Percentiles rank a stretch among this genome's conserved stretches.
phyloP scores from a whole-genome alignment of 2,113 vertebrate species.

The Nanorana parkeri region DNA sequence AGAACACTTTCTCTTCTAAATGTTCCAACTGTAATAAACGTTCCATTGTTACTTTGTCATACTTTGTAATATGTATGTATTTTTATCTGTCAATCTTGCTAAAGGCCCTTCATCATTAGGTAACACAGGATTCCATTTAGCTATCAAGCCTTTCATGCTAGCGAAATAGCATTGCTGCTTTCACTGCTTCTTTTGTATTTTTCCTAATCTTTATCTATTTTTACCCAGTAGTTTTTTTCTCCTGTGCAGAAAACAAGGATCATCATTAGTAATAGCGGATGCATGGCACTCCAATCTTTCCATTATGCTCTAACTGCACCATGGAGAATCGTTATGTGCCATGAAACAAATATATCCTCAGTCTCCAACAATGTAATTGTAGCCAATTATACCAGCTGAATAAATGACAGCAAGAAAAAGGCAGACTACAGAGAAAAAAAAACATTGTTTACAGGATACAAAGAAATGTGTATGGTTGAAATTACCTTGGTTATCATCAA shows the following conservation, averaged over 20 bases:
- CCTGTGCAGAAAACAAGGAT: constrained; percentile 5
- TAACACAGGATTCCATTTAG: neutral
- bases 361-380: neutral
- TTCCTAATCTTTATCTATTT: constrained; percentile 11
- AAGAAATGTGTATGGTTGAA: neutral
- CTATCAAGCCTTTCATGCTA: neutral
- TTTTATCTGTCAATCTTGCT: neutral
- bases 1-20: no score
- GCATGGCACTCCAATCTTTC: neutral
- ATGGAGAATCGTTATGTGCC: neutral
- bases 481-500: neutral
- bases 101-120: neutral
- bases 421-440: neutral
- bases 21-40: no score
- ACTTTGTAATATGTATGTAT: no score
- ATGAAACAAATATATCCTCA: constrained; percentile 7
- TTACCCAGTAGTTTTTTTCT: neutral
- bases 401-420: neutral
- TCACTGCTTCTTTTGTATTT: neutral
- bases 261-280: constrained; percentile 19
- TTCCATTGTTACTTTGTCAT: no score
- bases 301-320: constrained; percentile 1
- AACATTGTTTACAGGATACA: neutral
- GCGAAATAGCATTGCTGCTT: neutral
- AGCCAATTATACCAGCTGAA: neutral